phyloP scores from a whole-genome alignment of 2,888 invertebrate species.

The Zaprionus bogoriensis region DNA sequence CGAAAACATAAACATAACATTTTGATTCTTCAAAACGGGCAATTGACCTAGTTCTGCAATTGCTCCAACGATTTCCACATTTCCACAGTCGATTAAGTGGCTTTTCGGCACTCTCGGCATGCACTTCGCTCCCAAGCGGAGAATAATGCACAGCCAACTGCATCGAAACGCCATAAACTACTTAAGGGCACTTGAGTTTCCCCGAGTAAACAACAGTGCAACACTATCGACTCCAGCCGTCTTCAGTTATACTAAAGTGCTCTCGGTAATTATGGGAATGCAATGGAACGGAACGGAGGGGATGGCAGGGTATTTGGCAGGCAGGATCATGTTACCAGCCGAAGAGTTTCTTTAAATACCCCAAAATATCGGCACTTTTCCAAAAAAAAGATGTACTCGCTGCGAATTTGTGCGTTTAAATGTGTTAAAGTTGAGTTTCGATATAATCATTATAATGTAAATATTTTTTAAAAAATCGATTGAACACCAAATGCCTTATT shows the following conservation, averaged over 20 bases:
- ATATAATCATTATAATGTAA: no score
- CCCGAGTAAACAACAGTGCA: constrained; percentile 35
- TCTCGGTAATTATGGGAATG: no score
- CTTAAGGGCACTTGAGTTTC: constrained; percentile 39
- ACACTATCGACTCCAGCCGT: constrained; percentile 9
- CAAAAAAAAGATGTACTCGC: no score
- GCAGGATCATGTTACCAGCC: background rate
- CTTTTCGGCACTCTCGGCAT: constrained; percentile 58
- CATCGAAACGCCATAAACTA: constrained; percentile 43
- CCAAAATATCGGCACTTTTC: no score
- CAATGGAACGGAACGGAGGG: background rate
- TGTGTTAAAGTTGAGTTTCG: no score
- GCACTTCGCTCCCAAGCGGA: constrained; percentile 14
- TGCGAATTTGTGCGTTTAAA: no score
- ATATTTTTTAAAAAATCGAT: no score
- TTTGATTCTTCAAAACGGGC: constrained; percentile 19
- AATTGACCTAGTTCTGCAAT: constrained; percentile 62
- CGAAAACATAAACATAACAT: constrained; percentile 56
- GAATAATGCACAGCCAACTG: constrained; percentile 27
- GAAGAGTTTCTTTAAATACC: no score
- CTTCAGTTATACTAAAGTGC: constrained; percentile 3
- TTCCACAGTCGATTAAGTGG: constrained; percentile 67
- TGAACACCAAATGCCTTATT: no score
- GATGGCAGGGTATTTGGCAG: background rate
- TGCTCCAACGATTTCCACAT: constrained; percentile 24